Base-by-base conservation (phyloP, 1,140 invertebrate genomes). In the Drosophila murphyi region DNA sequence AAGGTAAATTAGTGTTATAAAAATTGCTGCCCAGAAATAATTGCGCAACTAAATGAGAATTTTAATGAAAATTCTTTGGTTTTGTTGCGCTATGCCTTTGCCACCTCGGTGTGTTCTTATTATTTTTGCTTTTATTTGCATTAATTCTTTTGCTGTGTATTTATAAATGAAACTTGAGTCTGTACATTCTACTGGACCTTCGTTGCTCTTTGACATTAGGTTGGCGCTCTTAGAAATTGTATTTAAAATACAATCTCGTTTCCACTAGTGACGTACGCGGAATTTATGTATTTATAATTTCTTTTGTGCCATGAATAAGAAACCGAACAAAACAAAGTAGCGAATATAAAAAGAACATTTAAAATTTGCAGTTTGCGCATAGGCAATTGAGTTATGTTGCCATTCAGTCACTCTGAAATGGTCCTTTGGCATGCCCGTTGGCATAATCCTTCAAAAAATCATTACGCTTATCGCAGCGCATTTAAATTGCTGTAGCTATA, bases 1-100 rank as follows among this genome's bases (percentile, higher is more conserved):
- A 76, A 86, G 81, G 81, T 76, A 89, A 89, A 89, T 89, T 89
- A 89, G 78, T 86, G 78, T 85, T 89, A 90, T 89, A 90, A 89
- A 89, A 89, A 90, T 90, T 69, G 78, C 70, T 90, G 82, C 86
- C 79, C 72, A 74, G 78, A 82, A 89, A 85, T 90, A 89, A 89
- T 89, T 89, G 85, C 82, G 77, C 73, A 83, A 78, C 78, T 88
- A 81, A 88, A 88, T 88, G 85, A 88, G 82, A 83, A 80, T 83
- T 88, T 85, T 89, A 87, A 87, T 87, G 80, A 87, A 87, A 82
- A 82, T 80, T 82, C 82, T 73, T 87, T 87, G 82, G 79, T 82
- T 82, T 78, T 55, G 65, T 65, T 20, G 20, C 32, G 41, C 35
- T 73, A 20, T 69, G 39, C 67, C 64, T 50, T 57, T 60, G 45